These are phyloP conservation scores for Smutsia gigantea DNA, from an alignment of 2,797 vertebrate species.

Conservation along the genomic window DNA sequence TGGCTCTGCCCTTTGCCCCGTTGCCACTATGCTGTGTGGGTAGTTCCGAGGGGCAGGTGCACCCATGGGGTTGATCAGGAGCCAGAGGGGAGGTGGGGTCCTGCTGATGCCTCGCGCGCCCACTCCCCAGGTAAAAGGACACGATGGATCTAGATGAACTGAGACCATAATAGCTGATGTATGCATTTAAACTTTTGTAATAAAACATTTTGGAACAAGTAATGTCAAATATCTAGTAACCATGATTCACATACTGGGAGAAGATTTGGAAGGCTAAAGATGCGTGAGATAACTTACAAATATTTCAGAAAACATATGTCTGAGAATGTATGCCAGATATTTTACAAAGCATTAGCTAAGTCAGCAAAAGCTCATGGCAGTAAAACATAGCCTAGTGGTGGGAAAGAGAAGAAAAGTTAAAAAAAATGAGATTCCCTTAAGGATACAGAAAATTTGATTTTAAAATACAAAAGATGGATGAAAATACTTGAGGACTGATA, in stretches of 20 bases:
- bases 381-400: not conserved
- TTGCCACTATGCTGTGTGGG: not conserved
- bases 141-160: not conserved
- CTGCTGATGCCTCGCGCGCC: not conserved
- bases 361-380: constrained; percentile 65
- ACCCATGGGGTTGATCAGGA: not conserved
- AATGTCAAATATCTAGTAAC: constrained; percentile 65
- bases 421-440: not conserved
- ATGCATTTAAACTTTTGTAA: constrained; percentile 50
- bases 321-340: constrained; percentile 52
- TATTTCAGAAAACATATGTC: constrained; percentile 62
- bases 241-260: constrained; percentile 42
- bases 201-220: constrained; percentile 57
- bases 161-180: not conserved
- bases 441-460: not conserved
- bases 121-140: not conserved
- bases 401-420: not conserved
- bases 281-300: constrained; percentile 59
- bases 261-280: constrained; percentile 62
- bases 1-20: not conserved
- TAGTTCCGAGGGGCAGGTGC: not conserved
- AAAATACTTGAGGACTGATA: not conserved
- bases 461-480: not conserved
- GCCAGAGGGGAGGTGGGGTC: not conserved
- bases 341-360: constrained; percentile 67